phyloP scores from a whole-genome alignment of 2,888 invertebrate genomes.

The Andrena bucephala region DNA sequence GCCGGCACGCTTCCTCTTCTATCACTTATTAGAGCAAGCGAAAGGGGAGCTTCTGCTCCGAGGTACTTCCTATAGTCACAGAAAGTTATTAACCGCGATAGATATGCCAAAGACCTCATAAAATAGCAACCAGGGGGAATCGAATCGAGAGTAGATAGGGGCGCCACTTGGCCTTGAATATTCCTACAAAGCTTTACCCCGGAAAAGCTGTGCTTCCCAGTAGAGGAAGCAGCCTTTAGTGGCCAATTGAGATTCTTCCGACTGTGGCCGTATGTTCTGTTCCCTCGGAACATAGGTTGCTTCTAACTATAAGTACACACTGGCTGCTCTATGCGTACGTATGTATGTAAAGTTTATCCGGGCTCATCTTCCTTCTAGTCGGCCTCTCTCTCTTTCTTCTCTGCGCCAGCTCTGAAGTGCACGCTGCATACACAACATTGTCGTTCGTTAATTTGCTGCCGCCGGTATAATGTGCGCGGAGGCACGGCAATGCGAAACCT shows the following conservation, averaged over 20 bases:
- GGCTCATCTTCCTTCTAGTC: neutral
- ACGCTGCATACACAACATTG: neutral
- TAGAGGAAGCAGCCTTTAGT: neutral
- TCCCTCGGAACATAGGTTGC: neutral
- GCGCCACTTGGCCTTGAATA: too few species aligned
- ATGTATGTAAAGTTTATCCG: neutral
- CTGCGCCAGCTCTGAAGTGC: neutral
- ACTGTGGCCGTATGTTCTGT: neutral
- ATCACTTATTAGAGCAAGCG: too few species aligned
- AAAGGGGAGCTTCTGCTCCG: too few species aligned
- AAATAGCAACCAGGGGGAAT: too few species aligned
- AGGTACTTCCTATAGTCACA: too few species aligned
- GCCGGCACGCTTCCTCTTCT: too few species aligned
- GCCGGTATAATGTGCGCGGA: slow-evolving; percentile 13
- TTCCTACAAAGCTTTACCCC: too few species aligned
- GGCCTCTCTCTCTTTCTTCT: neutral
- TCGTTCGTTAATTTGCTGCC: slow-evolving; percentile 34
- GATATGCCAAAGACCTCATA: too few species aligned
- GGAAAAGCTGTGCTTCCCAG: neutral
- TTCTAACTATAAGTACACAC: neutral
- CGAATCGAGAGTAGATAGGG: too few species aligned
- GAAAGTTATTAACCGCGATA: too few species aligned
- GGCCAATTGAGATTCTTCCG: neutral
- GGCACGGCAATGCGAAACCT: slow-evolving; percentile 20
- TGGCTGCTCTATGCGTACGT: neutral